These are phyloP conservation scores for Malurus melanocephalus DNA, from an alignment of 2,113 vertebrate genomes.

Conservation along the genomic window DNA sequence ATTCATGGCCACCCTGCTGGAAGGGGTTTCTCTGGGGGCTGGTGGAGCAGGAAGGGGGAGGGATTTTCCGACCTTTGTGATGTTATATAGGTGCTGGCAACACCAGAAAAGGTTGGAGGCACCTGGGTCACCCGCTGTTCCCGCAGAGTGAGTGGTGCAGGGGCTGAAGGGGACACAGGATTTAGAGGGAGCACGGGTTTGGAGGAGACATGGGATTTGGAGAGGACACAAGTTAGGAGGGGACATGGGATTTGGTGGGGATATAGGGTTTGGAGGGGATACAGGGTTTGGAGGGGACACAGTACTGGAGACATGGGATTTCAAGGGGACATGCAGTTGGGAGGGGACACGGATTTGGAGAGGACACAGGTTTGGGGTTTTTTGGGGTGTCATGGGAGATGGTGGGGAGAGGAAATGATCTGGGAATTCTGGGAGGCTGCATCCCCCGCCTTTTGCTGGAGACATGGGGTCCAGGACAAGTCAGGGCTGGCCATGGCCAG, in stretches of 20 bases:
- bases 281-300: neutral
- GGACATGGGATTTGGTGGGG: neutral
- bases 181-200: neutral
- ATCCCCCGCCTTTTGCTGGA: neutral
- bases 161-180: neutral
- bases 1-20: neutral
- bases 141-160: neutral
- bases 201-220: too few species aligned
- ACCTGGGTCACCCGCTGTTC: fast-evolving
- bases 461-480: neutral
- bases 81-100: neutral
- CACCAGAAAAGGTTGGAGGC: neutral
- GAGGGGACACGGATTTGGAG: neutral
- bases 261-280: neutral
- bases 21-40: neutral
- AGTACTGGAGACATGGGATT: neutral
- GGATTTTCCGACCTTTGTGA: neutral
- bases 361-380: fast-evolving
- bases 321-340: neutral
- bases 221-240: too few species aligned
- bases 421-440: neutral
- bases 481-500: neutral
- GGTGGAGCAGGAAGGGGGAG: neutral
- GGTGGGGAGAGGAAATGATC: neutral
- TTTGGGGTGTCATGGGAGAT: neutral